These are phyloP conservation scores for Oncorhynchus kisutch DNA, from an alignment of 2,113 vertebrate species.

Conservation along the genomic window DNA sequence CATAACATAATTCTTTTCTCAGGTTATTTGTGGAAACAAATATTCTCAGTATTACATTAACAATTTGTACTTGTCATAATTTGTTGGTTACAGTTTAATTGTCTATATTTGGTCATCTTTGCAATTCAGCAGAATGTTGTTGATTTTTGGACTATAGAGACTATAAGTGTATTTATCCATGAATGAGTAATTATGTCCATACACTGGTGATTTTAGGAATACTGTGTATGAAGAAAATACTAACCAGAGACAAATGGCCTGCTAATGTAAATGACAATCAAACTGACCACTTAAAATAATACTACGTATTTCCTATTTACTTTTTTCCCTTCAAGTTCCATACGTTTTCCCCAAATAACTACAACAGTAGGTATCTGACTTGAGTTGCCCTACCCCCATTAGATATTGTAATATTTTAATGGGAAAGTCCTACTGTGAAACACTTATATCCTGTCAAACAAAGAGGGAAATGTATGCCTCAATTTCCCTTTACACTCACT, in stretches of 20 bases:
- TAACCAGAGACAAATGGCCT: background rate
- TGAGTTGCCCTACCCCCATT: background rate
- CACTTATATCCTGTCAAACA: background rate
- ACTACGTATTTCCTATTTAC: background rate
- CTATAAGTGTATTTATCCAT: background rate
- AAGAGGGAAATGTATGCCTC: background rate
- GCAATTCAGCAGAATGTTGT: background rate
- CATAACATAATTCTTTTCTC: slow-evolving; percentile 11
- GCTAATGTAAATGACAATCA: slow-evolving; percentile 40
- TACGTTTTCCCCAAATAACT: slow-evolving; percentile 8
- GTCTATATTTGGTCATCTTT: background rate
- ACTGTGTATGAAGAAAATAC: background rate
- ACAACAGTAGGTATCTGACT: background rate
- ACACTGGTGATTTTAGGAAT: background rate
- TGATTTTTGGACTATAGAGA: background rate
- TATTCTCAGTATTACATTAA: slow-evolving; percentile 31
- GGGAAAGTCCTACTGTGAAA: background rate
- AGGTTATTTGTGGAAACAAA: slow-evolving; percentile 32
- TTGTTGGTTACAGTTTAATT: background rate
- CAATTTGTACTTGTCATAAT: slow-evolving; percentile 5
- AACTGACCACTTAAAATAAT: background rate
- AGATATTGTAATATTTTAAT: background rate
- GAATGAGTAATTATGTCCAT: background rate
- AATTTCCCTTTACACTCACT: background rate
- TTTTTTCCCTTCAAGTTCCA: background rate